Percentiles rank a stretch among this genome's conserved stretches.
These are phyloP conservation scores for Eulemur rufifrons DNA, from an alignment of 2,113 vertebrate genomes.

Conservation along the genomic window DNA sequence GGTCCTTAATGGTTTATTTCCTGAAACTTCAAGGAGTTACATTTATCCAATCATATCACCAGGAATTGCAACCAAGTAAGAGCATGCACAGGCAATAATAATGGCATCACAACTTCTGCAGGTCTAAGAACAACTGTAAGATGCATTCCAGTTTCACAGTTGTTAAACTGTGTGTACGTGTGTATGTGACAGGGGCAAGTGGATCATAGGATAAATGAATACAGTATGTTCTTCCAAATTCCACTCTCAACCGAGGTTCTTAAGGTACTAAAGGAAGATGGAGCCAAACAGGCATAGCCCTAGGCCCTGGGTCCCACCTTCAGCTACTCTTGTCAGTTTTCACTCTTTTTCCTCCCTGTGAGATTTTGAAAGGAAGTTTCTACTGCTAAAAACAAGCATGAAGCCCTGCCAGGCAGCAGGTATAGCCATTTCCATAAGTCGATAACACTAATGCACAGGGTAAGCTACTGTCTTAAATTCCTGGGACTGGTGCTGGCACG, in stretches of 20 bases:
- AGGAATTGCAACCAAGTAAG: background rate
- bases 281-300: background rate
- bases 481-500: background rate
- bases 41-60: background rate
- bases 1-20: background rate
- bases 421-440: background rate
- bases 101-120: background rate
- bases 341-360: background rate
- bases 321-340: background rate
- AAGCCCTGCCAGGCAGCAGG: background rate
- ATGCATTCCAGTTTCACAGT: background rate
- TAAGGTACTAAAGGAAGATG: background rate
- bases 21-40: background rate
- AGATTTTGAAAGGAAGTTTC: background rate
- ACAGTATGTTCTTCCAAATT: background rate
- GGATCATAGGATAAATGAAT: background rate
- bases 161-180: background rate
- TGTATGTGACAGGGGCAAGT: rapidly evolving
- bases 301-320: background rate
- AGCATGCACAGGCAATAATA: background rate
- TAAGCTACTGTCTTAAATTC: background rate
- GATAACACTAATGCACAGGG: background rate
- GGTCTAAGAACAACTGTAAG: background rate
- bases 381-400: background rate
- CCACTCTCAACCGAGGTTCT: background rate